These are phyloP conservation scores for Cyclophora punctaria DNA, from an alignment of 2,888 invertebrate genomes.

Conservation along the genomic window DNA sequence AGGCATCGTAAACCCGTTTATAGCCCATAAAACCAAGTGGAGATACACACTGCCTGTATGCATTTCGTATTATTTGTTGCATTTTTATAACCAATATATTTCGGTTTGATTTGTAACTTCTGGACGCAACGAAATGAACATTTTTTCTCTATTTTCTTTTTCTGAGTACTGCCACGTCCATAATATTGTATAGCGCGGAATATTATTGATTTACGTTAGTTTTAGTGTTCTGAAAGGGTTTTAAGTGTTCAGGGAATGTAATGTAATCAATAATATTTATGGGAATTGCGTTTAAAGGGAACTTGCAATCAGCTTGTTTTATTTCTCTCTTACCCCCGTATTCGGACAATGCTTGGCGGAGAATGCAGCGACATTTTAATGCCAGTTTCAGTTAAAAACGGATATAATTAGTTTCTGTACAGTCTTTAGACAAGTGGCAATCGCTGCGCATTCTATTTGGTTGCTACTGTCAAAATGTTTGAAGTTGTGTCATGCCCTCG, in stretches of 20 bases:
- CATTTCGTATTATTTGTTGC: conserved; percentile 70
- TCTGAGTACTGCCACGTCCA: conserved; percentile 4
- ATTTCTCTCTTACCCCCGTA: too few species aligned
- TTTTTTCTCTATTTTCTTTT: conserved; percentile 37
- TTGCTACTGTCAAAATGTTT: too few species aligned
- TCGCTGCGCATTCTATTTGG: too few species aligned
- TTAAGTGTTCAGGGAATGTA: conserved; percentile 11
- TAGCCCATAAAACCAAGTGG: conserved; percentile 69
- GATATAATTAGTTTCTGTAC: too few species aligned
- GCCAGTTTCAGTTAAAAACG: too few species aligned
- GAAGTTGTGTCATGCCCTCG: too few species aligned
- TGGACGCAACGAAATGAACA: conserved; percentile 45
- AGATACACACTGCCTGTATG: conserved; percentile 55
- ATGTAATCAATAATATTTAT: conserved; percentile 1
- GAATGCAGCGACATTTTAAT: too few species aligned
- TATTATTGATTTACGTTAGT: conserved; percentile 17
- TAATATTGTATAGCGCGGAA: conserved; percentile 2
- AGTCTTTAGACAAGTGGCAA: too few species aligned
- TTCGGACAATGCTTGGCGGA: too few species aligned
- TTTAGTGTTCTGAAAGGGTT: conserved; percentile 8
- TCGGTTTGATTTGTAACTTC: conserved; percentile 71
- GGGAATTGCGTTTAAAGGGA: background rate
- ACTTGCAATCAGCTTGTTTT: background rate
- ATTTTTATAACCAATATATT: conserved; percentile 73
- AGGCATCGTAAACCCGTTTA: conserved; percentile 65